Evolutionary conservation across 2,113 vertebrate species (phyloP).

Genomic region (Cavia aperea): DNA sequence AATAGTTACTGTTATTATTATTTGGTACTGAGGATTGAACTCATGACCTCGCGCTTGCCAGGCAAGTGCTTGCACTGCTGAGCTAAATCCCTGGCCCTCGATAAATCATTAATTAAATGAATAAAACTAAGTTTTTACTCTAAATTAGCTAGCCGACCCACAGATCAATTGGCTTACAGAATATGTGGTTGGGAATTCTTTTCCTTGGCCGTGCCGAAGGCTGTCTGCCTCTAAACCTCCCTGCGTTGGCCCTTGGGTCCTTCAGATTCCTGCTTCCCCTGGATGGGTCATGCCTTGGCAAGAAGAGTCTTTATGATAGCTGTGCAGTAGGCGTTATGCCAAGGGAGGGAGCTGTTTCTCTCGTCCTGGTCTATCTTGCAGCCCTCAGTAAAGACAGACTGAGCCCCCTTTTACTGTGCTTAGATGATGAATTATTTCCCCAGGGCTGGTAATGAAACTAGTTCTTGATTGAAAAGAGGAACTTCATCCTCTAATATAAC

Average conservation of each 20-base stretch:
- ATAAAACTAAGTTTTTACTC: neutral
- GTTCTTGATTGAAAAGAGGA: neutral
- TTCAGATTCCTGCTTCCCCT: neutral
- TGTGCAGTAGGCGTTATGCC: neutral
- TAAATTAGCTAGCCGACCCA: neutral
- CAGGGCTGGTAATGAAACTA: neutral
- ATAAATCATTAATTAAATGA: neutral
- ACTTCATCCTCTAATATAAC: too few species aligned
- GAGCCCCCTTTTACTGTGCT: neutral
- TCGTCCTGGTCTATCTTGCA: neutral
- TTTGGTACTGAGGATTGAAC: too few species aligned
- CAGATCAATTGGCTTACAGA: neutral
- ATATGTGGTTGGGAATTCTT: neutral
- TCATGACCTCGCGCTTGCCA: too few species aligned
- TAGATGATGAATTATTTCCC: neutral
- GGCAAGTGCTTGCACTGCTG: too few species aligned
- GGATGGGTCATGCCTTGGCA: neutral
- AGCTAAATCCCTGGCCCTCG: too few species aligned
- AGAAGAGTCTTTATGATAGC: neutral
- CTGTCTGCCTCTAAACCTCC: fast-evolving
- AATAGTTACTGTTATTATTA: too few species aligned
- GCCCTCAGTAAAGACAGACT: neutral
- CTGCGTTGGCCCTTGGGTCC: neutral
- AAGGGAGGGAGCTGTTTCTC: neutral
- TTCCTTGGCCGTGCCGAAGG: neutral